phyloP scores from a whole-genome alignment of 2,888 invertebrate species.

The Microdon myrmicae region DNA sequence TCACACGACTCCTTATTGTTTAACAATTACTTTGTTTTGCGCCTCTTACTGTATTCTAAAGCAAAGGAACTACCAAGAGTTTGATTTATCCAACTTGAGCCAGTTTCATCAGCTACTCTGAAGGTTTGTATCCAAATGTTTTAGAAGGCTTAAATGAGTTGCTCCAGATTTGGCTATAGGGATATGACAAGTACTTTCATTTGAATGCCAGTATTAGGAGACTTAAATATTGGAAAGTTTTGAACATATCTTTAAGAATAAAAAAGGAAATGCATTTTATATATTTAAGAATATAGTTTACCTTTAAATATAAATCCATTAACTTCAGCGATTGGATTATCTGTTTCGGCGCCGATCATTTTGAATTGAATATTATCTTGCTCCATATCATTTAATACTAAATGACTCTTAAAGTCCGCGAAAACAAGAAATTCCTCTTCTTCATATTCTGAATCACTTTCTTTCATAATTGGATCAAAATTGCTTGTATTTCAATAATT shows the following conservation, averaged over 20 bases:
- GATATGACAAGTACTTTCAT: no score
- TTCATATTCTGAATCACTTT: slow-evolving; percentile 61
- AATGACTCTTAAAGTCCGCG: slow-evolving; percentile 63
- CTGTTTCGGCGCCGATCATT: slow-evolving; percentile 72
- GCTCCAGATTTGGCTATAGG: no score
- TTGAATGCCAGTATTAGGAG: no score
- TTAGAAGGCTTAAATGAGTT: no score
- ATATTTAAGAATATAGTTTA: slow-evolving; percentile 56
- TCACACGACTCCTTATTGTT: no score
- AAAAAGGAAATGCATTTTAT: background rate
- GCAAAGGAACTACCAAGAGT: no score
- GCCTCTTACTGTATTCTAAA: no score
- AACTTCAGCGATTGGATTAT: slow-evolving; percentile 74
- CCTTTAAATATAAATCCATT: slow-evolving; percentile 75
- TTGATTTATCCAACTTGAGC: no score
- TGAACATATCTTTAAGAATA: background rate
- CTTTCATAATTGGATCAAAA: slow-evolving; percentile 54
- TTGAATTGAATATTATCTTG: slow-evolving; percentile 61
- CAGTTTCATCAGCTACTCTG: no score
- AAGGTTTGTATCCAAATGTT: no score
- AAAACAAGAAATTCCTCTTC: slow-evolving; percentile 64
- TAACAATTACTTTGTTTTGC: no score
- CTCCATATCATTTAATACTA: slow-evolving; percentile 58
- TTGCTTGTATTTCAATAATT: no score
- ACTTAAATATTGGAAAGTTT: background rate